Evolutionary conservation across 1,140 invertebrate species (phyloP), one percentile per base, ranked within the genome.

Genomic region (Drosophila erecta): DNA sequence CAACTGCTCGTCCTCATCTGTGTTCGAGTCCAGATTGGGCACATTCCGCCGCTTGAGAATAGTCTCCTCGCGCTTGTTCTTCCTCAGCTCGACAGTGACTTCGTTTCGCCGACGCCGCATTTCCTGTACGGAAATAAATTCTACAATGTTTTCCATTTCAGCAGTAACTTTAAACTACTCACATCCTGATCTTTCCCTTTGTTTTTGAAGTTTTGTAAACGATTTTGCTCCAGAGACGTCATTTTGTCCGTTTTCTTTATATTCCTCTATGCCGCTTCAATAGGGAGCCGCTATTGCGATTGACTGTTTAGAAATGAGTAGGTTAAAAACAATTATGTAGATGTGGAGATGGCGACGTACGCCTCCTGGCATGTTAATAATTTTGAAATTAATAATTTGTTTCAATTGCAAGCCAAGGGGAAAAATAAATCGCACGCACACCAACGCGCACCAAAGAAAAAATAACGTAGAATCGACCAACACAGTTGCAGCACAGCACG

Each of bases 171-270:
- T 5, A 12, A 2, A 17, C 17, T n/a, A 96, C 96, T 96, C 94
- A 98, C 98, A 94, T 98, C 97, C 93, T 97, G 96, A 95, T 98
- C 97, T 94, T 98, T 98, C 87, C 97, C 97, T 95, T 98, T 98
- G 94, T 98, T 98, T 95, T 98, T 98, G 93, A 98, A 98, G 93
- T 96, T 96, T 94, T 97, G 95, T 94, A 97, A 95, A 93, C 97
- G 95, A 94, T 91, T 92, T 53, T 78, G 85, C 15, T 90, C 85
- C 76, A 90, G 38, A 64, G 85, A 90, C 57, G 85, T 90, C 85
- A 90, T 90, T 66, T 67, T 59, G 59, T 30, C 59, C 7, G 53
- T 60, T 76, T 57, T 59, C 50, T 69, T 50, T 47, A 6, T 61
- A 49, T 86, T 22, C 53, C 24, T 71, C 22, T 37, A 15, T 73